Evolutionary conservation across 2,797 vertebrate species (phyloP).

Genomic region (Rhynchonycteris naso): DNA sequence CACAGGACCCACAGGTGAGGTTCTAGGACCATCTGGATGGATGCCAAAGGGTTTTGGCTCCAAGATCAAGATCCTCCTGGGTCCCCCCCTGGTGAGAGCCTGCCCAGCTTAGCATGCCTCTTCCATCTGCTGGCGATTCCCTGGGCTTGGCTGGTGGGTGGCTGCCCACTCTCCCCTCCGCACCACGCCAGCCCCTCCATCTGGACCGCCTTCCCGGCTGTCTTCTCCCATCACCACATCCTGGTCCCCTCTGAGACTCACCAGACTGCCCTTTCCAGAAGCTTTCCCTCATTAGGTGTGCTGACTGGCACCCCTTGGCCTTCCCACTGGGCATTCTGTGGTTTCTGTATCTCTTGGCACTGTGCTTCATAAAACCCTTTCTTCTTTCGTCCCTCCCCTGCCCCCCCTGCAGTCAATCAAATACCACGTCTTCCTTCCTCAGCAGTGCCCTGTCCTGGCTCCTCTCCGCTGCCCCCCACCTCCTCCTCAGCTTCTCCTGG

Average conservation of each 20-base stretch:
- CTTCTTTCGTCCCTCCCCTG: background rate
- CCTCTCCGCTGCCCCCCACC: background rate
- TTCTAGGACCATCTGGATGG: background rate
- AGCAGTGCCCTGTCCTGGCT: background rate
- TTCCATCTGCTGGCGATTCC: slow-evolving; percentile 30
- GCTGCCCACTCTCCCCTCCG: background rate
- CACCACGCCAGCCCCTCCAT: slow-evolving; percentile 56
- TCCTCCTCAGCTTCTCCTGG: background rate
- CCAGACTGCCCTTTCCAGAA: background rate
- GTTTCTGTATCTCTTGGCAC: background rate
- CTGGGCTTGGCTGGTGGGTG: background rate
- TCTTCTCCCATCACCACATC: background rate
- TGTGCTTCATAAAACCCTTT: background rate
- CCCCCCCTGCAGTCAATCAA: background rate
- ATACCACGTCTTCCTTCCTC: slow-evolving; percentile 41
- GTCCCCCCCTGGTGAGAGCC: background rate
- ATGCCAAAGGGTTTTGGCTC: background rate
- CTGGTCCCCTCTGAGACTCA: background rate
- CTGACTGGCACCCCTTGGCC: background rate
- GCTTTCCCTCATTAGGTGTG: background rate
- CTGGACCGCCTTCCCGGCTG: background rate
- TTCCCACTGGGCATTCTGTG: rapidly evolving
- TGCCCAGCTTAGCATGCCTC: background rate
- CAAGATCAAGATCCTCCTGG: background rate
- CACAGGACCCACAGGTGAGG: background rate